Evolutionary conservation across 2,888 invertebrate genomes (phyloP), one percentile per base, ranked within the genome.

Genomic region (Siphonodentalium dalli): DNA sequence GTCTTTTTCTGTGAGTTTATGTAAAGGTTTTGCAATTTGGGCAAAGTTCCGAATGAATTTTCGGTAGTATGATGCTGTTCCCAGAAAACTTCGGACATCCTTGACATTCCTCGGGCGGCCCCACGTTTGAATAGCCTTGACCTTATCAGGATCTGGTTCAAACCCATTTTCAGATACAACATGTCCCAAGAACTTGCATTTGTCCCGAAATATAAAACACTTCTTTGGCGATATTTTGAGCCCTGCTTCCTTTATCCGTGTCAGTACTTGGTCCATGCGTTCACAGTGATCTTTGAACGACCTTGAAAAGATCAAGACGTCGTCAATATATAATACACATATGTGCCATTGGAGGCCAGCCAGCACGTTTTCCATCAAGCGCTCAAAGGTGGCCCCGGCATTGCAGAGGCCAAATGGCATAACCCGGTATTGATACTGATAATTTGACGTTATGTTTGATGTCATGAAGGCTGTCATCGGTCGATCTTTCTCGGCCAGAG

Each of bases 351-450:
- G 26, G 2, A 50, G 24, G 1, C 41, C 34, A 3, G 18, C 18
- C n/a, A 45, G 18, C 1, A 45, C 45, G 13, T 35, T 15, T 6
- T 23, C 35, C 13, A 45, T 24, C 6, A 33, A 35, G 6, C 37
- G 18, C 34, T 41, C 29, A 15, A 34, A 43, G 2, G 26, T 34
- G 1, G 35, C 37, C 1, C 35, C 35, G 3, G 29, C 43, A 18
- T 37, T 39, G 21, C 35, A 34, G 13, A 50, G 42, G n/a, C 50
- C 43, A 20, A 42, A 43, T 13, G 42, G 50, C n/a, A 49, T 23
- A 8, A 11, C 18, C 3, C 13, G 26, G 6, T 28, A 43, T 21
- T 50, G 43, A 24, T 28, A 49, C 1, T 35, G 24, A n/a, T 28
- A 34, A 20, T 26, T 21, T 15, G 35, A 27, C 2, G 42, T 44